These are phyloP conservation scores for Halictus quadricinctus DNA, from an alignment of 2,888 invertebrate genomes.

Conservation along the genomic window DNA sequence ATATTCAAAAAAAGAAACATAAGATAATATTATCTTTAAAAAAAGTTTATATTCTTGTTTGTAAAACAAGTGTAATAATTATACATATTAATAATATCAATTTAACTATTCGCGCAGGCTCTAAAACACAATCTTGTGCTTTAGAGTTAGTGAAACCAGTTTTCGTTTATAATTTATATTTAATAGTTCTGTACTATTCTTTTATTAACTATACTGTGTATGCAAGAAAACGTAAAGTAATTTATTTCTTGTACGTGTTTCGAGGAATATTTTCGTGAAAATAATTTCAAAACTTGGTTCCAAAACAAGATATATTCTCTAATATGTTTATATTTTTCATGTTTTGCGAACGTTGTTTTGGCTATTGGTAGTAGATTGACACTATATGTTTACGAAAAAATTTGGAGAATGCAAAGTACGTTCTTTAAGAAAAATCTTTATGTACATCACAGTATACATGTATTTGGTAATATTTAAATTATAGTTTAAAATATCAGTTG, in stretches of 20 bases:
- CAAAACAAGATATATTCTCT: constrained; percentile 66
- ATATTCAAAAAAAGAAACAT: constrained; percentile 1
- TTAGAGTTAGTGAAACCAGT: constrained; percentile 66
- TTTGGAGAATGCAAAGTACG: neutral
- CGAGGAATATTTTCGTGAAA: constrained; percentile 42
- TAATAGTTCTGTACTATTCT: constrained; percentile 60
- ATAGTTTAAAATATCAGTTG: neutral
- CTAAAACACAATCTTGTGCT: constrained; percentile 68
- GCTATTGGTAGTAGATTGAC: constrained; percentile 8
- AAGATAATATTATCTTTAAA: constrained; percentile 20
- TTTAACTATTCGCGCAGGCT: constrained; percentile 73
- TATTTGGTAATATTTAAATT: neutral
- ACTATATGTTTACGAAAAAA: constrained; percentile 16
- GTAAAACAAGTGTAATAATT: constrained; percentile 40
- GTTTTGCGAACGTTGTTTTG: constrained; percentile 4
- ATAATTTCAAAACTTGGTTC: constrained; percentile 38
- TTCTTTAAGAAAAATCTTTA: neutral
- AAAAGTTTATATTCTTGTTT: constrained; percentile 45
- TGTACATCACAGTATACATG: neutral
- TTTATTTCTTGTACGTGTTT: constrained; percentile 55
- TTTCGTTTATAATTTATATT: constrained; percentile 67
- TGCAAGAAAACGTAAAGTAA: constrained; percentile 54
- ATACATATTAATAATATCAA: constrained; percentile 23
- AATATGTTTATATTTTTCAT: constrained; percentile 31
- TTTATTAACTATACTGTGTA: constrained; percentile 57